Evolutionary conservation across 2,113 vertebrate species (phyloP), one percentile per base, ranked within the genome.

Genomic region (Phyllopteryx taeniolatus): DNA sequence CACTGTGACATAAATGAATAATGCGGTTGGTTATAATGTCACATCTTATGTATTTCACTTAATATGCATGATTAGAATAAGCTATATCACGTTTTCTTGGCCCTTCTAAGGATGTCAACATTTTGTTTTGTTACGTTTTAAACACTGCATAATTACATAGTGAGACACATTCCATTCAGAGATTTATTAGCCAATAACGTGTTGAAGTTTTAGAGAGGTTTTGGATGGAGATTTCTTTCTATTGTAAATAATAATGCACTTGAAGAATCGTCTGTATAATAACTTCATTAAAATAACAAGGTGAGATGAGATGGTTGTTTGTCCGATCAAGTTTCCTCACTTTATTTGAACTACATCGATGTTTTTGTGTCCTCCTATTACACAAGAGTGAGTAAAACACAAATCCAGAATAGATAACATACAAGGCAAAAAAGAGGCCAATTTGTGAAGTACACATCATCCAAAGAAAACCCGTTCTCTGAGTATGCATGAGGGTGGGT

Each of bases 281-380:
- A 73, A 43, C 33, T n/a, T 78, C 11, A 85, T 77, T 83, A 85
- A 85, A 78, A n/a, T 66, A 33, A 71, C 42, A 27, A 69, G 69
- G 22, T 66, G 77, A 82, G 78, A 66, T 59, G 31, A 71, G 39
- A 79, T 49, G 17, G 27, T 33, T 67, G 17, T 59, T 8, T 69
- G 5, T 61, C 71, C 4, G 14, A 13, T 51, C n/a, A 22, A n/a
- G 1, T 68, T 47, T 61, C 27, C 12, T 20, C 31, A 11, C 39
- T 44, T 47, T 46, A n/a, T 8, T 66, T 47, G n/a, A 64, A 44
- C 20, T 13, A 14, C 22, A 42, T 15, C 15, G 42, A 63, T 46
- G 11, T 31, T 66, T 66, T 47, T 44, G 42, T 44, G 13, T n/a
- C 61, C 35, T 20, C 43, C 2, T 44, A 65, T 46, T 42, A n/a